phyloP scores from a whole-genome alignment of 2,888 invertebrate genomes.

The Catotricha subobsoleta region DNA sequence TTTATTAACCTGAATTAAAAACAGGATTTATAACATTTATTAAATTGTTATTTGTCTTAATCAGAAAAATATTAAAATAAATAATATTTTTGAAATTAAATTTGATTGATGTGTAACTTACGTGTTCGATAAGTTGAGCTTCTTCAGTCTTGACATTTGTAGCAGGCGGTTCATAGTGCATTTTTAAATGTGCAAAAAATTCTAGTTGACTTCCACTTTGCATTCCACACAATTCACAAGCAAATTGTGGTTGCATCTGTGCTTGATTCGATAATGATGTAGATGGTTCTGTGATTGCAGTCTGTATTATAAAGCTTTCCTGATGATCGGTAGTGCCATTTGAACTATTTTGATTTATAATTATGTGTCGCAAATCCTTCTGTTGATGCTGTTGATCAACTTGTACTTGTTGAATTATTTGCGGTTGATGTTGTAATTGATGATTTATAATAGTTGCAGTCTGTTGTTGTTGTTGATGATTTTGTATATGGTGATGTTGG shows the following conservation, averaged over 20 bases:
- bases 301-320: too few species aligned
- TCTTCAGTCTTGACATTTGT: too few species aligned
- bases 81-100: too few species aligned
- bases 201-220: constrained; percentile 57
- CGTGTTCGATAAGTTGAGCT: too few species aligned
- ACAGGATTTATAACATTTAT: too few species aligned
- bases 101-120: too few species aligned
- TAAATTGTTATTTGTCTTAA: too few species aligned
- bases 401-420: background rate
- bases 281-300: constrained; percentile 33
- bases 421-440: background rate
- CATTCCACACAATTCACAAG: constrained; percentile 63
- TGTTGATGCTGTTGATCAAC: background rate
- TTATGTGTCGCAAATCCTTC: background rate
- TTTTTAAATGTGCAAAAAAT: constrained; percentile 72
- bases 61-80: too few species aligned
- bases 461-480: background rate
- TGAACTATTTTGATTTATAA: constrained; percentile 18
- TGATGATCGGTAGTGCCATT: constrained; percentile 25
- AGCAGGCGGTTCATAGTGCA: constrained; percentile 69
- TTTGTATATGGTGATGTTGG: background rate
- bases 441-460: background rate
- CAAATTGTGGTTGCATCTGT: constrained; percentile 17
- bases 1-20: too few species aligned
- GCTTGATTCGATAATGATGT: constrained; percentile 16